phyloP scores from a whole-genome alignment of 2,797 vertebrate genomes.

The Agapornis canus region DNA sequence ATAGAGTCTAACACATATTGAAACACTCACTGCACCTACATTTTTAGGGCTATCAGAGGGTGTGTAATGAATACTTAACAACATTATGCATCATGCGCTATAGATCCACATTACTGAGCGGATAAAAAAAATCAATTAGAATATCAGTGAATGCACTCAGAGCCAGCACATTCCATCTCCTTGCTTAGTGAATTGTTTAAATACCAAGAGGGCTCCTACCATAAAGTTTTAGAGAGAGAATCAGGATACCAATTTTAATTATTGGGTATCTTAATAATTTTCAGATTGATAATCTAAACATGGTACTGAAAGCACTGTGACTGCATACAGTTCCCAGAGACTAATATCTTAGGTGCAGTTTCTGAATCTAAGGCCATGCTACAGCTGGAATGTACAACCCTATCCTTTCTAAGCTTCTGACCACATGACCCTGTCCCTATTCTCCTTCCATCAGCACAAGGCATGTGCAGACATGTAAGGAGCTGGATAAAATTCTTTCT shows the following conservation, averaged over 20 bases:
- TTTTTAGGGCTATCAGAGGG: background rate
- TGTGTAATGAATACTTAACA: background rate
- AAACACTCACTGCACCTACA: background rate
- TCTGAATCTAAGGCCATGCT: background rate
- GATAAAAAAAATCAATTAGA: background rate
- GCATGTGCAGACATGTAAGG: background rate
- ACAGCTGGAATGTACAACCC: background rate
- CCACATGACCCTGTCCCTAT: fast-evolving
- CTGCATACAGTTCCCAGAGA: background rate
- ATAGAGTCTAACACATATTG: background rate
- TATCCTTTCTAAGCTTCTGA: background rate
- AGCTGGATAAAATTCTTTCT: background rate
- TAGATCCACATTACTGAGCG: background rate
- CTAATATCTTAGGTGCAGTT: background rate
- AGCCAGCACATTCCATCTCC: background rate
- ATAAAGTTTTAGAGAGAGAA: background rate
- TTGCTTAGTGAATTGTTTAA: background rate
- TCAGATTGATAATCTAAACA: background rate
- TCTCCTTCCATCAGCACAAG: background rate
- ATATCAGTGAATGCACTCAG: background rate
- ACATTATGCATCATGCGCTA: background rate
- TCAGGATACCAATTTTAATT: background rate
- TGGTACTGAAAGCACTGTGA: background rate
- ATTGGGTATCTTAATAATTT: background rate
- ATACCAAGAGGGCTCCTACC: background rate